Evolutionary conservation across 2,888 invertebrate species (phyloP).

Genomic region (Micoletzkya japonica): DNA sequence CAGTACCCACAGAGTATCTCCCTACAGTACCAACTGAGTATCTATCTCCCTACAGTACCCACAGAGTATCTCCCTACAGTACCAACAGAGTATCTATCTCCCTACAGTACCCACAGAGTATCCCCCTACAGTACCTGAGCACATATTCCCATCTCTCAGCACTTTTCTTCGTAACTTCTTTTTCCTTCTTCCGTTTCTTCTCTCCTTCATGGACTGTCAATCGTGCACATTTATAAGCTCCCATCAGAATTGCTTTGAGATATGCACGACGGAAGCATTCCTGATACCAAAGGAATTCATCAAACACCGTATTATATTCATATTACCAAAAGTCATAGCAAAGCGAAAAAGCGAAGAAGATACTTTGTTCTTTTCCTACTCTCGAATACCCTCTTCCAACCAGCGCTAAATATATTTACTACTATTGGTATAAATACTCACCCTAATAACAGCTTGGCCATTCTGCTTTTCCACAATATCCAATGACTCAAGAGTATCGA

Average conservation of each 20-base stretch:
- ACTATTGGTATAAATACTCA: too few relatives aligned
- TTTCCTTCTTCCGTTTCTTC: constrained; percentile 38
- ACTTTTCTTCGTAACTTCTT: constrained; percentile 65
- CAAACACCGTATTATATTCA: too few relatives aligned
- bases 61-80: too few relatives aligned
- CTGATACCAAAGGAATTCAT: constrained; percentile 31
- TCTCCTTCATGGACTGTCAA: constrained; percentile 17
- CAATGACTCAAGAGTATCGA: too few relatives aligned
- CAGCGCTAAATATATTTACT: too few relatives aligned
- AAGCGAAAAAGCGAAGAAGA: not conserved
- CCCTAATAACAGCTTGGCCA: too few relatives aligned
- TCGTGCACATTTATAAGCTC: constrained; percentile 37
- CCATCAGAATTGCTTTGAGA: constrained; percentile 46
- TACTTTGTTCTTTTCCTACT: not conserved
- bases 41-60: too few relatives aligned
- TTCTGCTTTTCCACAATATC: too few relatives aligned
- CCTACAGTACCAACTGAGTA: too few relatives aligned
- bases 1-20: not conserved
- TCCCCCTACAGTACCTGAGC: constrained; percentile 37
- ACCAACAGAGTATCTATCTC: too few relatives aligned
- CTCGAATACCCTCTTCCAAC: not conserved
- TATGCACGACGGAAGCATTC: constrained; percentile 47
- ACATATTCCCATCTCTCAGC: constrained; percentile 68
- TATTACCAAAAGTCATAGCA: too few relatives aligned
- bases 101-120: not conserved